These are phyloP conservation scores for Bedellia somnulentella DNA, from an alignment of 2,888 invertebrate genomes.

Conservation along the genomic window DNA sequence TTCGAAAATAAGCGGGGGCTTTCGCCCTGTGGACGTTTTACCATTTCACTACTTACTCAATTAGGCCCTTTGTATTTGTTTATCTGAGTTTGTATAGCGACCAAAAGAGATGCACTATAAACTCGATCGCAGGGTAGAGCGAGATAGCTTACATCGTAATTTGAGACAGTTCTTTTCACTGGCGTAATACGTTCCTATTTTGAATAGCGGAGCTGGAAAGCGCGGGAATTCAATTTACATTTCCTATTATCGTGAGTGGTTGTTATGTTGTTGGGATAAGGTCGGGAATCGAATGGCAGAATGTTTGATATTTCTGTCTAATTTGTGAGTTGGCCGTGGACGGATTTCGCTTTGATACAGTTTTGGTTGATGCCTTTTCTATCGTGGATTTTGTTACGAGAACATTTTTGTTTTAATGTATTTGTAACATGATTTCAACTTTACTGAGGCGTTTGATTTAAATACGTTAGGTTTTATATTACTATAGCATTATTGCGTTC, in stretches of 20 bases:
- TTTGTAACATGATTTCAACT: no score
- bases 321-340: constrained; percentile 40
- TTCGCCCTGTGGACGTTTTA: constrained; percentile 7
- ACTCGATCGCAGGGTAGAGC: no score
- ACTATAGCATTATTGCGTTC: no score
- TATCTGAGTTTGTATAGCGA: constrained; percentile 57
- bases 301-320: constrained; percentile 23
- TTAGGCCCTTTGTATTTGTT: constrained; percentile 64
- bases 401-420: no score
- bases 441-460: no score
- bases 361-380: constrained; percentile 15
- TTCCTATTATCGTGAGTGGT: constrained; percentile 17
- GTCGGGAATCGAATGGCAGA: neutral
- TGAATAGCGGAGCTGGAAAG: constrained; percentile 52
- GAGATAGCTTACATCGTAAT: no score
- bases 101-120: constrained; percentile 28
- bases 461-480: no score
- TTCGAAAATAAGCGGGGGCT: constrained; percentile 6
- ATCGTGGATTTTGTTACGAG: no score
- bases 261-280: neutral
- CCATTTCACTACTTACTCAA: constrained; percentile 59
- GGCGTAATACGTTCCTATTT: constrained; percentile 57
- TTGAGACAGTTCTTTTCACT: constrained; percentile 61
- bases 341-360: constrained; percentile 47
- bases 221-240: constrained; percentile 56